phyloP scores from a whole-genome alignment of 2,113 vertebrate species.

The Callospermophilus lateralis region DNA sequence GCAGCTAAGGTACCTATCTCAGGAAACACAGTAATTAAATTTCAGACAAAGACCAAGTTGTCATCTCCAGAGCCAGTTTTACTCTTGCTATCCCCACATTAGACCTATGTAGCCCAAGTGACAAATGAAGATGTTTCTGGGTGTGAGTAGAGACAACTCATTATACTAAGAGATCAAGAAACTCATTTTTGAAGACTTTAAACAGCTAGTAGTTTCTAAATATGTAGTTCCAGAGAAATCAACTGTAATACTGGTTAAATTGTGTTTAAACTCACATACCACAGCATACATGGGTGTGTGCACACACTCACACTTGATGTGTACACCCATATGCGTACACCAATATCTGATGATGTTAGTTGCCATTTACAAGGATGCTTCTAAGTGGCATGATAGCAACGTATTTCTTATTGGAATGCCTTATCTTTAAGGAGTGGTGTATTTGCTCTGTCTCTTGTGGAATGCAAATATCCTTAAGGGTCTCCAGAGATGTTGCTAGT shows the following conservation, averaged over 20 bases:
- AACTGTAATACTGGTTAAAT: not conserved
- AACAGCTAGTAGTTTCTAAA: conserved; percentile 23
- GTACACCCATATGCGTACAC: not conserved
- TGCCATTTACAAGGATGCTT: not conserved
- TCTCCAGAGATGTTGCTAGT: not conserved
- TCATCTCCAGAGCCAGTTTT: not conserved
- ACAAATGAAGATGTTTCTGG: not conserved
- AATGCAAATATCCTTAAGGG: not conserved
- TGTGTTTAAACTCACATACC: not conserved
- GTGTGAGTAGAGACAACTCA: not conserved
- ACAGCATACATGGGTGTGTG: not conserved
- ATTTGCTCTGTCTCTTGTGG: not conserved
- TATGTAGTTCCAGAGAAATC: not conserved
- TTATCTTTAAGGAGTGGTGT: conserved; percentile 75
- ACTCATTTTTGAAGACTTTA: not conserved
- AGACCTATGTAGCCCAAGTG: not conserved
- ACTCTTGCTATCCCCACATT: not conserved
- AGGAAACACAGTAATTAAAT: not conserved
- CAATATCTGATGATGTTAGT: not conserved
- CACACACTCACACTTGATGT: not conserved
- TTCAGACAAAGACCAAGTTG: not conserved
- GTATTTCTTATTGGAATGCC: not conserved
- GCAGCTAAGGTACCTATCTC: not conserved
- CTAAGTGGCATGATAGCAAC: not conserved
- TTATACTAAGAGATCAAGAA: not conserved